Conservation (phyloP, 2,888 invertebrate species). For the Agrochola lychnidis region DNA sequence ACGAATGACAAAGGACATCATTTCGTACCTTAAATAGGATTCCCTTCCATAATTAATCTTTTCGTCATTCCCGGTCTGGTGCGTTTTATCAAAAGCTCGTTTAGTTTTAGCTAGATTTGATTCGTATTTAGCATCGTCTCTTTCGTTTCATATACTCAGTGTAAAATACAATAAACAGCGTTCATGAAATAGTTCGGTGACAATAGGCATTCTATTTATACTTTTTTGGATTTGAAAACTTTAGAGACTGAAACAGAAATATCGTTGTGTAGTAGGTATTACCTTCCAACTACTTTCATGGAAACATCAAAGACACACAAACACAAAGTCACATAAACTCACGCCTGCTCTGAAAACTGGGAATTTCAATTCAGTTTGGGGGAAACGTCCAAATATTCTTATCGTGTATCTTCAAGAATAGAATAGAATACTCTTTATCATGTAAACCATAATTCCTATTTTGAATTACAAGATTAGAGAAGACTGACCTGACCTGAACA, state of each 20-base stretch:
- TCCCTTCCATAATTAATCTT: conserved; percentile 33
- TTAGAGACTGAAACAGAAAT: not conserved
- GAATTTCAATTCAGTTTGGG: conserved; percentile 11
- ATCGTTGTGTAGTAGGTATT: too few relatives aligned
- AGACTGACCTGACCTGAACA: too few relatives aligned
- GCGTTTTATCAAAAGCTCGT: conserved; percentile 15
- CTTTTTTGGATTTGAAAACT: not conserved
- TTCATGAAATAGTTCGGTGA: not conserved
- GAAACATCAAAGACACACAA: conserved; percentile 42
- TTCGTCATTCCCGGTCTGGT: conserved; percentile 15
- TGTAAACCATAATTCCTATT: too few relatives aligned
- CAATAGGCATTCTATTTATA: not conserved
- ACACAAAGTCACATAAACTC: conserved; percentile 5
- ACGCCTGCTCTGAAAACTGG: not conserved
- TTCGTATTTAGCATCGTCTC: conserved; percentile 3
- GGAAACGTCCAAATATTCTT: not conserved
- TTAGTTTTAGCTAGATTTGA: conserved; percentile 23
- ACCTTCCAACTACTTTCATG: conserved; percentile 2
- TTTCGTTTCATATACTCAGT: not conserved
- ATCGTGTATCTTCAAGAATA: not conserved
- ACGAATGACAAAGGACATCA: conserved; percentile 38
- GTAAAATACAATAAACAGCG: not conserved
- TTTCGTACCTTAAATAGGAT: conserved; percentile 33
- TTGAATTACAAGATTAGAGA: too few relatives aligned
- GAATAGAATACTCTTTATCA: too few relatives aligned